These are phyloP conservation scores for Drosophila arizonae DNA, from an alignment of 1,140 invertebrate genomes.

Conservation along the genomic window DNA sequence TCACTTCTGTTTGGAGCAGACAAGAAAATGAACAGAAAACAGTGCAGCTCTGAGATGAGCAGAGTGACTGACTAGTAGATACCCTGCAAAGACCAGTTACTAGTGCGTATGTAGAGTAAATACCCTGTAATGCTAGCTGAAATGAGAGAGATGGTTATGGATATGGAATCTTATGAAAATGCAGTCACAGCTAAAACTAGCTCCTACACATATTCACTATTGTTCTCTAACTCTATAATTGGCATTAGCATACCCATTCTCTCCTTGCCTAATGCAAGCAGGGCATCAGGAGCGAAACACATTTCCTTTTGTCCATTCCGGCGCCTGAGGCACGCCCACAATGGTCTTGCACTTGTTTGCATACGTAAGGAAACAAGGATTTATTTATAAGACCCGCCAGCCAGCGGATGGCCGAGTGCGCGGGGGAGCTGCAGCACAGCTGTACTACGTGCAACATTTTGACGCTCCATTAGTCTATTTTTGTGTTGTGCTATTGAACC, in stretches of 20 bases:
- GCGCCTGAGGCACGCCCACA: constrained; percentile 40
- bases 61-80: background rate
- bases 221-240: background rate
- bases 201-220: too few species aligned
- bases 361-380: constrained; percentile 56
- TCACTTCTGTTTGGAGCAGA: constrained; percentile 31
- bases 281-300: constrained; percentile 16
- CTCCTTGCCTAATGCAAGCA: background rate
- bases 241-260: background rate
- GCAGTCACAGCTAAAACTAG: too few species aligned
- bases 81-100: background rate
- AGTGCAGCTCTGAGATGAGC: background rate
- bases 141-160: too few species aligned
- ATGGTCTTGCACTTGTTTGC: constrained; percentile 68
- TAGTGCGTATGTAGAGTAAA: too few species aligned
- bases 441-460: constrained; percentile 40
- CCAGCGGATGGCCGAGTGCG: background rate
- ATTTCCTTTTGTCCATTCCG: constrained; percentile 63
- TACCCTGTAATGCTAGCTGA: too few species aligned
- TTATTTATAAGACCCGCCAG: constrained; percentile 61
- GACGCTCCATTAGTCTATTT: constrained; percentile 69
- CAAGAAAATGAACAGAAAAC: constrained; percentile 18
- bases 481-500: constrained; percentile 73
- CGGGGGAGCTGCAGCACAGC: background rate
- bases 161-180: too few species aligned